A percentile compares a stretch with the other conserved stretches of the same genome.
Evolutionary conservation across 2,888 invertebrate genomes (phyloP).

Genomic region (Phania funesta): DNA sequence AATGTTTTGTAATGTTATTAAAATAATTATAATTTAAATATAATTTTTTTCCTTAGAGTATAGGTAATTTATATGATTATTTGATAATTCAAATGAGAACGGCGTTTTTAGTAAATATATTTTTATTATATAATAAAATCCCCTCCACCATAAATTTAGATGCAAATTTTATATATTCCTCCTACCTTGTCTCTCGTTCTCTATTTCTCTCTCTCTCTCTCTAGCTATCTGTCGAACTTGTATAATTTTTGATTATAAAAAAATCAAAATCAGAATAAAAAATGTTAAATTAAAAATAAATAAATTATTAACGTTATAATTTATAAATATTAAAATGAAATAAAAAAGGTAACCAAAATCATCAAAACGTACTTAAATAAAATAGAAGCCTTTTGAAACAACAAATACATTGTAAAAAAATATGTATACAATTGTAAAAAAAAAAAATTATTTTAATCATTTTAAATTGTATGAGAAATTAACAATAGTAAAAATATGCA

Average conservation of each 20-base stretch:
- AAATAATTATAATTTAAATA: constrained; percentile 27
- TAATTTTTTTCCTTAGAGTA: constrained; percentile 46
- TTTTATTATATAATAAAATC: constrained; percentile 34
- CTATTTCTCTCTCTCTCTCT: no score
- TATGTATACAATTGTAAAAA: constrained; percentile 25
- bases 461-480: no score
- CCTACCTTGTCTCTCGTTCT: not conserved
- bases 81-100: constrained; percentile 46
- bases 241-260: no score
- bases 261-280: no score
- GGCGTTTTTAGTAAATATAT: constrained; percentile 49
- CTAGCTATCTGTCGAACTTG: not conserved
- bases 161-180: constrained; percentile 10
- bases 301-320: no score
- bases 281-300: no score
- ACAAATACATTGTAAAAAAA: constrained; percentile 40
- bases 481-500: no score
- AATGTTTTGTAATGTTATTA: constrained; percentile 33
- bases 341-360: constrained; percentile 26
- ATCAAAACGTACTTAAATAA: constrained; percentile 44
- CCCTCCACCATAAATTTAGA: constrained; percentile 23
- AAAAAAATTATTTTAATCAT: not conserved
- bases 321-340: constrained; percentile 47
- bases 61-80: constrained; percentile 58
- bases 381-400: constrained; percentile 56